Conservation (phyloP, 2,797 vertebrate species). For the Macroramphosus scolopax region DNA sequence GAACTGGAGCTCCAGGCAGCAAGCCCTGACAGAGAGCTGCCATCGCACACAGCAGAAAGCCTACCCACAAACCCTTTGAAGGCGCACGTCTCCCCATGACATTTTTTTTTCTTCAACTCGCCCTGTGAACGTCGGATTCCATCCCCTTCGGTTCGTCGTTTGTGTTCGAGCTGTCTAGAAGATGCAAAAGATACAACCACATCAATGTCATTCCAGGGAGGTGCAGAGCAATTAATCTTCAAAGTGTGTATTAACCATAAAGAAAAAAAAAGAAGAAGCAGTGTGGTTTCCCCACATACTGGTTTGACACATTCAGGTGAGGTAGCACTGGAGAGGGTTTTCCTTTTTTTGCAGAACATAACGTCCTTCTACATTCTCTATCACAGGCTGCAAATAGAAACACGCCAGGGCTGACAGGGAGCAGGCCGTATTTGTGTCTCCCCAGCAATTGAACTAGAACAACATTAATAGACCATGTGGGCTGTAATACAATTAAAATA, state of each 20-base stretch:
- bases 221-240: conserved; percentile 52
- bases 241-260: conserved; percentile 21
- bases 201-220: conserved; percentile 45
- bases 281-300: background rate
- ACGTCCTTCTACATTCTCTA: no score
- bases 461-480: conserved; percentile 75
- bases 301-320: conserved; percentile 15
- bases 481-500: conserved; percentile 71
- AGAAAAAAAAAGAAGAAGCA: conserved; percentile 20
- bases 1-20: conserved; percentile 61
- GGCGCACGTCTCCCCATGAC: no score
- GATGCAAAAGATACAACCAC: conserved; percentile 55
- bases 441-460: conserved; percentile 71
- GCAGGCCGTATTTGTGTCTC: conserved; percentile 69
- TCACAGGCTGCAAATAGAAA: conserved; percentile 21
- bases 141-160: conserved; percentile 54
- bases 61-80: conserved; percentile 72
- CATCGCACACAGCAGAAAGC: conserved; percentile 69
- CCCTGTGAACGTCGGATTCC: conserved; percentile 73
- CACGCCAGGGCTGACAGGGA: conserved; percentile 43
- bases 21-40: conserved; percentile 81
- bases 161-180: conserved; percentile 63
- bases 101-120: no score
- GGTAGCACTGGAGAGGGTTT: background rate
- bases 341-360: no score